phyloP scores from a whole-genome alignment of 2,113 vertebrate species.

The Nibea albiflora region DNA sequence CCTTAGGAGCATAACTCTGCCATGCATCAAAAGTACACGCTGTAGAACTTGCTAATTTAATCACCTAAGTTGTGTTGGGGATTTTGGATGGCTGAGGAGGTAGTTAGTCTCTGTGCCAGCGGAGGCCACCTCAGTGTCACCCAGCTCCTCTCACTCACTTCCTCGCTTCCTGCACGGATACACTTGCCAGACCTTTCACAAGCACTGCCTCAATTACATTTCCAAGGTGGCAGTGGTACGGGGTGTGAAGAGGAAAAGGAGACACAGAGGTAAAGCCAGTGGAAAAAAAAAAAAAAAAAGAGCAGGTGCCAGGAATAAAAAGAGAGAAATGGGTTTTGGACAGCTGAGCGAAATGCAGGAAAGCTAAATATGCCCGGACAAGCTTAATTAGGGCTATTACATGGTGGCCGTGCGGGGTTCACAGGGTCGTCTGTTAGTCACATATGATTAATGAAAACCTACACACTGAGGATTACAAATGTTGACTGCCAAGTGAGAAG shows the following conservation, averaged over 20 bases:
- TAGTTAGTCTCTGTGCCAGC: conserved; percentile 60
- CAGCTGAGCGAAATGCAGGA: conserved; percentile 56
- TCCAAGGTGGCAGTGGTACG: conserved; percentile 57
- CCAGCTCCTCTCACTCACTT: conserved; percentile 39
- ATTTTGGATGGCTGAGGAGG: conserved; percentile 58
- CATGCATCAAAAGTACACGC: conserved; percentile 65
- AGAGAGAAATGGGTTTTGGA: conserved; percentile 33
- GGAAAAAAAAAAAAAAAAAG: not conserved
- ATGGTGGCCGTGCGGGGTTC: conserved; percentile 52
- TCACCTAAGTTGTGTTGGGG: conserved; percentile 69
- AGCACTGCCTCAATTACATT: conserved; percentile 71
- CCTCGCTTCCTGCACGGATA: conserved; percentile 25
- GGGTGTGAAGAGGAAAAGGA: conserved; percentile 42
- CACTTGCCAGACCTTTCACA: conserved; percentile 50
- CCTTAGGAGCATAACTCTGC: conserved; percentile 67
- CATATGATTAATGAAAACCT: conserved; percentile 69
- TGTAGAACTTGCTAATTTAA: conserved; percentile 74
- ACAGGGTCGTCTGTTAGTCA: conserved; percentile 47
- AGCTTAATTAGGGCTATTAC: conserved; percentile 77
- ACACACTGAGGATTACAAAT: conserved; percentile 61
- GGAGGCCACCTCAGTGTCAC: conserved; percentile 65
- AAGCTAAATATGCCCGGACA: conserved; percentile 65
- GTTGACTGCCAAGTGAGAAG: conserved; percentile 47
- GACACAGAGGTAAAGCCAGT: conserved; percentile 21
- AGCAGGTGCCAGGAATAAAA: conserved; percentile 25